Evolutionary conservation across 2,797 vertebrate genomes (phyloP), one percentile per base, ranked within the genome.

Genomic region (Ambastaia sidthimunki): DNA sequence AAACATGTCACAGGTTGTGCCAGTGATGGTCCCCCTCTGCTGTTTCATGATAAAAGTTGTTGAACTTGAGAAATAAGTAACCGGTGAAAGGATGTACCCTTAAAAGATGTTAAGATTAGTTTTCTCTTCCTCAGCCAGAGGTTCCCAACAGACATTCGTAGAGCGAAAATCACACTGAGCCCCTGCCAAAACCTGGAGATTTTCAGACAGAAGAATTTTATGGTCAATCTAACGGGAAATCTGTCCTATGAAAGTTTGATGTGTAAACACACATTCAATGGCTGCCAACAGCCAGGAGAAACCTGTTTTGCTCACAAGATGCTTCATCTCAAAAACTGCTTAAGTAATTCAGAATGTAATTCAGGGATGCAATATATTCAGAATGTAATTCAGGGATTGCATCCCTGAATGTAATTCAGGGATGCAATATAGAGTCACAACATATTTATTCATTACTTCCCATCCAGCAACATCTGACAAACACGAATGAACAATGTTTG

Each of bases 21-120:
- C 3, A 3, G 4, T 0, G 13, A 60, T 21, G 7, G 34, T 77
- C 25, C 57, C 48, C n/a, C 44, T 50, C 13, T n/a, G n/a, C 25
- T 34, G 25, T 70, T 50, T 65, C 19, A 37, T 37, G 37, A 65
- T 21, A 62, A 71, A 68, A 19, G 6, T 18, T 37, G 25, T 4
- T 71, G 44, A 78, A 50, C n/a, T 31, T 72, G 15, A 71, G 15
- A 78, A 78, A 54, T 71, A 71, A 71, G 65, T 59, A 72, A 50
- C 48, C 50, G 0, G 5, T 11, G 66, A 72, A 54, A 31, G 11
- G 19, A 37, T 3, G 21, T 28, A 59, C 21, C 76, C 69, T 71
- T 63, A 55, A 78, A 60, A 69, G 4, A 28, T 4, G 25, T 25
- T 63, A 52, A 63, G 16, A 62, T 41, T 21, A 11, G 28, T 63